Evolutionary conservation across 2,797 vertebrate species (phyloP), one percentile per base, ranked within the genome.

Genomic region (Brachymystax lenok): DNA sequence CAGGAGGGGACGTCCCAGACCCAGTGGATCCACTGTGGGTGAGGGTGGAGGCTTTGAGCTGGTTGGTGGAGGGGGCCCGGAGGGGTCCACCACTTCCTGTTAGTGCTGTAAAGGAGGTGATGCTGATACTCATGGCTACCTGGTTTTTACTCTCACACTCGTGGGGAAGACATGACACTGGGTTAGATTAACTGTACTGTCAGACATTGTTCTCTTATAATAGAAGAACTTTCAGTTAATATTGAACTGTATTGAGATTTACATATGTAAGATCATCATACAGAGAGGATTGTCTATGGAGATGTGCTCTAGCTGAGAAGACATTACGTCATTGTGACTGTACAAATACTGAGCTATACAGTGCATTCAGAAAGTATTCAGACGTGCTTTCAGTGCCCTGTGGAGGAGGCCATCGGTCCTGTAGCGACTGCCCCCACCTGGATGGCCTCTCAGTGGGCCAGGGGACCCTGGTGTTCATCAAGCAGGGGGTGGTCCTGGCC

Each of bases 341-440:
- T 35, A 35, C 33, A 7, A 35, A 7, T 35, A 7, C 30, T 30
- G 30, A 30, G 30, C 30, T 4, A 30, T 30, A 30, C 30, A 30
- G 30, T 30, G 30, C 30, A 30, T 30, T 30, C 3, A 3, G 30
- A 30, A 30, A 30, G 3, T 30, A 30, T 30, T 30, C 30, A 4
- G 30, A 30, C 30, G 3, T 97, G 19, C 88, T 96, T 1, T 89
- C 90, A 0, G 82, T 97, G 56, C 88, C 89, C 2, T 99, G 98
- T 0, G 97, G 98, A 0, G 98, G 97, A 0, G 98, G 97, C 0
- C 98, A 99, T 80, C 95, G 97, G 61, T 99, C 97, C 59, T 99
- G 98, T 98, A 93, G 93, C 81, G 95, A 96, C 83, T 93, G 92
- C 86, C 5, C 84, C 6, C 40, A 84, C 4, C 27, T 27, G 70